These are phyloP conservation scores for Uloborus plumipes DNA, from an alignment of 2,888 invertebrate species.

Conservation along the genomic window DNA sequence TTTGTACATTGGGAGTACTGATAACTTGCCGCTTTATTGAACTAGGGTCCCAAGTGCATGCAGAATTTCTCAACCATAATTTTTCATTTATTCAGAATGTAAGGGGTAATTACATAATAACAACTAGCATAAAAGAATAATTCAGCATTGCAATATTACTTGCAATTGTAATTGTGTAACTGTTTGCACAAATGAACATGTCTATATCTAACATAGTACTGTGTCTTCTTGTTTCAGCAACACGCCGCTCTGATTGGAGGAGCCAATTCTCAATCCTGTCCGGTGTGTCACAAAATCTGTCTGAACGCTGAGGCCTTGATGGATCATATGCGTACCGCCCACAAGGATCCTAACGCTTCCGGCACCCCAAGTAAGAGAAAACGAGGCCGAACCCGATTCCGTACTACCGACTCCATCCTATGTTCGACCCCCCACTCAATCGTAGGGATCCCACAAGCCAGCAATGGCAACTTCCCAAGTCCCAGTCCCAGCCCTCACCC, in stretches of 20 bases:
- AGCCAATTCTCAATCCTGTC: slow-evolving; percentile 91
- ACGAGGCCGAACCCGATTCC: slow-evolving; percentile 73
- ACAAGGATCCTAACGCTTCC: slow-evolving; percentile 91
- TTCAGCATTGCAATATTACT: background rate
- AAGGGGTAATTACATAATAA: background rate
- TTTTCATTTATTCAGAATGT: too few species aligned
- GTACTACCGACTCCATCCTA: slow-evolving; percentile 66
- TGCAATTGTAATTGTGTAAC: background rate
- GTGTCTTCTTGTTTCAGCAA: slow-evolving; percentile 81
- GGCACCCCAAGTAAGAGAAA: slow-evolving; percentile 86
- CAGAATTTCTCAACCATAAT: too few species aligned
- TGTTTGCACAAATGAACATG: too few species aligned
- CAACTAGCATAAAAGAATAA: background rate
- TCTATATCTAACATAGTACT: background rate
- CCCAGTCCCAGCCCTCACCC: slow-evolving; percentile 51
- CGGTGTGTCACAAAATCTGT: slow-evolving; percentile 94
- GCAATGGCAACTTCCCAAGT: slow-evolving; percentile 63
- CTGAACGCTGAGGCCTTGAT: slow-evolving; percentile 92
- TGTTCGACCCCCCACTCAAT: slow-evolving; percentile 62
- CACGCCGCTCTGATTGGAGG: slow-evolving; percentile 93
- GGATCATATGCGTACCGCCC: slow-evolving; percentile 96
- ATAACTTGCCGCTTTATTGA: too few species aligned
- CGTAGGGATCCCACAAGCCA: slow-evolving; percentile 59
- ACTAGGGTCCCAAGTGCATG: too few species aligned
- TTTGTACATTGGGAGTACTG: too few species aligned